Conservation (phyloP, 2,113 vertebrate genomes). For the Rissa tridactyla region DNA sequence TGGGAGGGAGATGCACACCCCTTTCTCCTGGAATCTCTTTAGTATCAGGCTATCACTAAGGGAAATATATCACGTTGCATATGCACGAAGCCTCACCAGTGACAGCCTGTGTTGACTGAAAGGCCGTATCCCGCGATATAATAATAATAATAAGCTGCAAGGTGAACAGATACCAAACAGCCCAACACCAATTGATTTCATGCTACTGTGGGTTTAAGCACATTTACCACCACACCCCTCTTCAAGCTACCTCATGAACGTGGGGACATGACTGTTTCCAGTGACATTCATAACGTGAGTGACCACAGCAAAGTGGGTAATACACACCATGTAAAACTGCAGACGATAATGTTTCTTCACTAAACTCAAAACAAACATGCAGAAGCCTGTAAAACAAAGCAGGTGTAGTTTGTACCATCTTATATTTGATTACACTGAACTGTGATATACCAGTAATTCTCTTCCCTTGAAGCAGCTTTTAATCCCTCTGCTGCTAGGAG, state of each 20-base stretch:
- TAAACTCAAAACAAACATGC: constrained; percentile 99
- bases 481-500: not conserved
- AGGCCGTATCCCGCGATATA: not conserved
- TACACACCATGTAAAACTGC: constrained; percentile 99
- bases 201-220: not conserved
- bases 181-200: not conserved
- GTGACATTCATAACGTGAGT: not conserved
- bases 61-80: not conserved
- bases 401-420: constrained; percentile 8
- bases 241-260: not conserved
- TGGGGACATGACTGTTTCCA: not conserved
- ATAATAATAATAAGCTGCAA: not conserved
- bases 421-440: not conserved
- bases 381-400: constrained; percentile 91
- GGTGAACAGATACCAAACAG: not conserved
- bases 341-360: constrained; percentile 99
- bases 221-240: not conserved
- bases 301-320: constrained; percentile 66
- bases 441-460: not conserved
- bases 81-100: not conserved
- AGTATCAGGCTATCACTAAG: not conserved
- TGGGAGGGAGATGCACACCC: not conserved
- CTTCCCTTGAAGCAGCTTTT: not conserved
- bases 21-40: not conserved
- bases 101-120: not conserved